These are phyloP conservation scores for Enteromius paludinosus DNA, from an alignment of 2,797 vertebrate species.

Conservation along the genomic window DNA sequence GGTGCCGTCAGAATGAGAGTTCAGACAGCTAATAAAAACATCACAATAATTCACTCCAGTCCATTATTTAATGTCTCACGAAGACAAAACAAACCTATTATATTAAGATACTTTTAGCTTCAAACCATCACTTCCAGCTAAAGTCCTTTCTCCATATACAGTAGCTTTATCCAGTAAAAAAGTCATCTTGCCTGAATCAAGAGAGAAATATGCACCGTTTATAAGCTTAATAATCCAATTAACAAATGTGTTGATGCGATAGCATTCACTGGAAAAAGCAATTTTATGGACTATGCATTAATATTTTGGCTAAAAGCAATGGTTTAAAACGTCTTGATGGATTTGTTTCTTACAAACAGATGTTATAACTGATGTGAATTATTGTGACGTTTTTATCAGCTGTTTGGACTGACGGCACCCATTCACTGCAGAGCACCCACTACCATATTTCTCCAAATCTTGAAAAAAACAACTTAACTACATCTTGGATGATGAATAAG, in stretches of 20 bases:
- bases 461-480: background rate
- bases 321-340: background rate
- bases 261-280: background rate
- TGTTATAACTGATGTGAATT: background rate
- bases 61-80: background rate
- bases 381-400: background rate
- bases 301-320: background rate
- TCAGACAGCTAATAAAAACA: background rate
- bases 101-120: too few species aligned
- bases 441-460: background rate
- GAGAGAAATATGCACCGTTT: background rate
- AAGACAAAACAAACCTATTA: too few species aligned
- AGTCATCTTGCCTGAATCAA: background rate
- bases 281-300: background rate
- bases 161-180: background rate
- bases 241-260: background rate
- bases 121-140: background rate
- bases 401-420: background rate
- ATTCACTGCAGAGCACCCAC: background rate
- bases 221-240: too few species aligned
- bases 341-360: background rate
- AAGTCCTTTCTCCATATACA: background rate
- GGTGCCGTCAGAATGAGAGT: background rate
- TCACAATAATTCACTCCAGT: background rate
- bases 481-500: background rate